phyloP scores from a whole-genome alignment of 2,113 vertebrate genomes.

The Talpa occidentalis region DNA sequence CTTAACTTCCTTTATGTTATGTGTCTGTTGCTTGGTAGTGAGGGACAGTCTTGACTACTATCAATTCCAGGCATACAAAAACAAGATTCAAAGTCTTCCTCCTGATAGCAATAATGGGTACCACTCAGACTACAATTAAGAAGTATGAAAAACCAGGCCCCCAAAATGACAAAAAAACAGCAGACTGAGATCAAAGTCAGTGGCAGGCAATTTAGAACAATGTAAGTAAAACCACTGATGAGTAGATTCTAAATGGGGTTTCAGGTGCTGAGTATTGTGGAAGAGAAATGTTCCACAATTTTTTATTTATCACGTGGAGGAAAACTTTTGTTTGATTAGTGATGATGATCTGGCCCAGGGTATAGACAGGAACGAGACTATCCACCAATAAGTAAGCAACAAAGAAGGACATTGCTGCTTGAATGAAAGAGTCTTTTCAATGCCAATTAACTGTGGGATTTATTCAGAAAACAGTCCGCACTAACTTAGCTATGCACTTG shows the following conservation, averaged over 20 bases:
- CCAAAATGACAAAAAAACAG: background rate
- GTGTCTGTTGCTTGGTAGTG: background rate
- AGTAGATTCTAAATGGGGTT: background rate
- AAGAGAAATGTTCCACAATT: background rate
- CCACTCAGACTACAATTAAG: background rate
- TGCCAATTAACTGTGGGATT: background rate
- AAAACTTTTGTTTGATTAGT: conserved; percentile 13
- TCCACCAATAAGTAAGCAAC: background rate
- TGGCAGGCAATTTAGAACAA: background rate
- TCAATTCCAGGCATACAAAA: background rate
- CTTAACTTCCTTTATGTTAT: background rate
- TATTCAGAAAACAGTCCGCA: background rate
- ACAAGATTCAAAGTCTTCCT: background rate
- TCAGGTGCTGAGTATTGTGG: background rate
- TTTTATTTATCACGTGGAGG: background rate
- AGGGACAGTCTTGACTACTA: background rate
- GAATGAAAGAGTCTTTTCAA: background rate
- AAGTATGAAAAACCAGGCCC: background rate
- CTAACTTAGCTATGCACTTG: background rate
- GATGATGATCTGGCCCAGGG: background rate
- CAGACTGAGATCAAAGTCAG: background rate
- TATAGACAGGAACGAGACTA: background rate
- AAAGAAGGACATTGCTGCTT: conserved; percentile 4
- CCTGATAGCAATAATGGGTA: background rate
- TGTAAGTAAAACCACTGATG: background rate